phyloP scores from a whole-genome alignment of 2,888 invertebrate genomes.

The Acleris cristana region DNA sequence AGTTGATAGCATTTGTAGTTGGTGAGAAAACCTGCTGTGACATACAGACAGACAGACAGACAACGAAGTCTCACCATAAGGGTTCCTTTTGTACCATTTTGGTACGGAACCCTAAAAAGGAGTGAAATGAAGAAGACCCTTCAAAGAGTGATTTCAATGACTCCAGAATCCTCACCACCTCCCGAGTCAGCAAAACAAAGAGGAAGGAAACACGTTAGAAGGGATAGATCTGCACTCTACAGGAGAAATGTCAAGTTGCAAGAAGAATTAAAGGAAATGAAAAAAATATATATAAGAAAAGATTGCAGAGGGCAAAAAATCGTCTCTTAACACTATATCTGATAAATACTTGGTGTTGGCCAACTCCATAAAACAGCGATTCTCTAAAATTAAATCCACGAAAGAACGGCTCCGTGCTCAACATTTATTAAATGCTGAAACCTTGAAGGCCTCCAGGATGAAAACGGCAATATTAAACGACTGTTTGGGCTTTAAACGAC shows the following conservation, averaged over 20 bases:
- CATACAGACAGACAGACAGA: not conserved
- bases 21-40: too few species aligned
- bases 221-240: constrained; percentile 30
- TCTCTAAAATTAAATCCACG: not conserved
- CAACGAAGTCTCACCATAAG: not conserved
- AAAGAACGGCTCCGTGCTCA: not conserved
- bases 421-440: not conserved
- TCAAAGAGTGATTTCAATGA: not conserved
- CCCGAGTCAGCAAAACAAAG: not conserved
- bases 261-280: constrained; percentile 21
- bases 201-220: constrained; percentile 26
- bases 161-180: not conserved
- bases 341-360: not conserved
- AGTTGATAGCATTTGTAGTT: too few species aligned
- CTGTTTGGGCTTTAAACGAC: not conserved
- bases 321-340: not conserved
- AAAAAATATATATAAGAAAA: constrained; percentile 27
- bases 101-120: not conserved
- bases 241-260: constrained; percentile 27
- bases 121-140: not conserved
- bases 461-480: not conserved
- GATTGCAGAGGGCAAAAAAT: constrained; percentile 19
- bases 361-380: not conserved
- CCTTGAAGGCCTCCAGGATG: not conserved
- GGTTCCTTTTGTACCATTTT: too few species aligned